These are phyloP conservation scores for Synodontis membranacea DNA, from an alignment of 2,113 vertebrate genomes.

Conservation along the genomic window DNA sequence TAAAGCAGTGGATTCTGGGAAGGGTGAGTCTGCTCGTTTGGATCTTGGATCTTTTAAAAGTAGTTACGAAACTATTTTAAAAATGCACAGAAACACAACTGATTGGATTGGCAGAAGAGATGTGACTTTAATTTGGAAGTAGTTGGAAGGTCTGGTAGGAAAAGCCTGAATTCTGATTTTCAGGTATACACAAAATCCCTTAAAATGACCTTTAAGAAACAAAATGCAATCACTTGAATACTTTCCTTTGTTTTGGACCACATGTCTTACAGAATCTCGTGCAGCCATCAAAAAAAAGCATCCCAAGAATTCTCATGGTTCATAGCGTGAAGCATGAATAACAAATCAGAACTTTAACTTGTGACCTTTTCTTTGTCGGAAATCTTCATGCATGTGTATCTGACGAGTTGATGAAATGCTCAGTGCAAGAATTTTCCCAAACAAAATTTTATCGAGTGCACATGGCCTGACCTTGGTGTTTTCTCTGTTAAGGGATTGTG, in stretches of 20 bases:
- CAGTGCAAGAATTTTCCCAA: not conserved
- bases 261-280: not conserved
- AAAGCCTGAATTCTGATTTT: not conserved
- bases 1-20: no score
- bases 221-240: not conserved
- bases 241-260: not conserved
- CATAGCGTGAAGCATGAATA: not conserved
- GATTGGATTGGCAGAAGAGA: not conserved
- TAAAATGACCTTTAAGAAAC: not conserved
- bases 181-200: not conserved
- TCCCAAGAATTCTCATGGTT: not conserved
- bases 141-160: not conserved
- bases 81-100: not conserved
- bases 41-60: not conserved
- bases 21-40: no score
- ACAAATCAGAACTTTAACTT: not conserved
- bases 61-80: not conserved
- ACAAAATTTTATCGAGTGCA: constrained; percentile 18
- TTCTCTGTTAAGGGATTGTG: not conserved
- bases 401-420: not conserved
- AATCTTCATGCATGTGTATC: not conserved
- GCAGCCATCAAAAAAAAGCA: not conserved
- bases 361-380: not conserved
- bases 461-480: constrained; percentile 41
- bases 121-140: not conserved